Evolutionary conservation across 2,797 vertebrate genomes (phyloP).

Genomic region (Tapirus indicus): DNA sequence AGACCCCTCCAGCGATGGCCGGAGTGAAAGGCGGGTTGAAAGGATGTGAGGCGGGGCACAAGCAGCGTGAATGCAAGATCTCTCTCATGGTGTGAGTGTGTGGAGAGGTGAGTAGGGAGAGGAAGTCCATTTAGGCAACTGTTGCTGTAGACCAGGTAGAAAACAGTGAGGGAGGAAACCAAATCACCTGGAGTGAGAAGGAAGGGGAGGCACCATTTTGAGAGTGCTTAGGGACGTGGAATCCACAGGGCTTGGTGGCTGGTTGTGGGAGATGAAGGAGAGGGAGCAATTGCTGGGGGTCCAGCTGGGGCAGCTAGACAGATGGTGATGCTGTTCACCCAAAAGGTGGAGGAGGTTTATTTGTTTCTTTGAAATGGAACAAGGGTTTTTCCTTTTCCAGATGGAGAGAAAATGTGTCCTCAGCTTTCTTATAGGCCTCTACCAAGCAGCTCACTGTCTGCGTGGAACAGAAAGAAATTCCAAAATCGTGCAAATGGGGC

Average conservation of each 20-base stretch:
- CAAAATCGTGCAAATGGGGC: not conserved
- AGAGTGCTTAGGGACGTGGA: too few relatives aligned
- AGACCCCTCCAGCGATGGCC: not conserved
- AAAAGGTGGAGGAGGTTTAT: not conserved
- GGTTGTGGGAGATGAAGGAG: not conserved
- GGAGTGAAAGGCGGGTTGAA: not conserved
- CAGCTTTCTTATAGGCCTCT: not conserved
- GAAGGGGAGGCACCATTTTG: not conserved
- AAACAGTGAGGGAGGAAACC: not conserved
- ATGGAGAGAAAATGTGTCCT: not conserved
- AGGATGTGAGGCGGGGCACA: not conserved
- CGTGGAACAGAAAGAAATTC: not conserved
- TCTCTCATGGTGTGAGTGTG: not conserved
- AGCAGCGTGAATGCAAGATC: not conserved
- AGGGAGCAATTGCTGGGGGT: not conserved
- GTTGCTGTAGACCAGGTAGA: not conserved
- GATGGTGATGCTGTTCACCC: not conserved
- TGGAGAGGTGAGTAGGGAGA: not conserved
- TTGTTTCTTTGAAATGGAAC: not conserved
- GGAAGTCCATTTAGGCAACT: not conserved
- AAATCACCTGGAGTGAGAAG: not conserved
- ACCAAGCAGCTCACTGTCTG: not conserved
- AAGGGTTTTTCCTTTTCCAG: not conserved
- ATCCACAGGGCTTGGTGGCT: not conserved
- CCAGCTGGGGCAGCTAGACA: not conserved